Percentiles rank a stretch among this genome's conserved stretches.
These are phyloP conservation scores for Betta splendens DNA, from an alignment of 2,797 vertebrate species.

Conservation along the genomic window DNA sequence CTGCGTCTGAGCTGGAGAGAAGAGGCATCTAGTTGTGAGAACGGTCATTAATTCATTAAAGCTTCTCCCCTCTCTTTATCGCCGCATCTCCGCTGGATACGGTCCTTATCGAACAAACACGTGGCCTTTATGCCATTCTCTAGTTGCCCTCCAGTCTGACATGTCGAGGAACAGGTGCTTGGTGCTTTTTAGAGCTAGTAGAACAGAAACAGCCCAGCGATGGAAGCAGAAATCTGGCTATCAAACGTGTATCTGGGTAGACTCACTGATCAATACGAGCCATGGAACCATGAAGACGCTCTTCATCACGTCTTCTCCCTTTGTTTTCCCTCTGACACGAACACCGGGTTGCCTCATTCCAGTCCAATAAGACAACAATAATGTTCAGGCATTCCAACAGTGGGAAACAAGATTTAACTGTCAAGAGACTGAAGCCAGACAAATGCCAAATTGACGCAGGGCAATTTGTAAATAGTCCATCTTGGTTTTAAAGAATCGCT, in stretches of 20 bases:
- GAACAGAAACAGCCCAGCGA: conserved; percentile 1
- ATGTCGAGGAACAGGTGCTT: conserved; percentile 18
- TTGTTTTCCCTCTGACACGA: conserved; percentile 1
- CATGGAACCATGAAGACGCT: conserved; percentile 10
- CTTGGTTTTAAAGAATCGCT: conserved; percentile 35
- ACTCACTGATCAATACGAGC: conserved; percentile 32
- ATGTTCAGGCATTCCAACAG: conserved; percentile 3
- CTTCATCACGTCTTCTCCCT: conserved; percentile 1
- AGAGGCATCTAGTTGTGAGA: conserved; percentile 75
- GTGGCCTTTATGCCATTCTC: conserved; percentile 19
- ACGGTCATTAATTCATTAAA: conserved; percentile 84
- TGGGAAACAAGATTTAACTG: conserved; percentile 55
- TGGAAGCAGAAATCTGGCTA: conserved; percentile 8
- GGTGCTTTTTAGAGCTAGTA: conserved; percentile 12
- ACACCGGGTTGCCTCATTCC: conserved; percentile 20
- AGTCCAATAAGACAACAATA: conserved; percentile 31
- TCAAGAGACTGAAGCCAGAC: conserved; percentile 31
- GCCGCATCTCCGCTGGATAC: conserved; percentile 30
- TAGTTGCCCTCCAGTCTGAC: conserved; percentile 15
- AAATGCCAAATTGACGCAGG: conserved; percentile 31
- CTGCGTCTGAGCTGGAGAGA: conserved; percentile 67
- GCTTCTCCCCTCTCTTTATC: conserved; percentile 57
- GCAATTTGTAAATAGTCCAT: conserved; percentile 15
- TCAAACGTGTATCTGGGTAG: conserved; percentile 6
- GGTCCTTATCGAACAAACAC: conserved; percentile 23